A percentile compares a stretch with the other conserved stretches of the same genome.
phyloP scores from a whole-genome alignment of 37 sponge, comb jelly and placozoan genomes.

The Oscarella lobularis region DNA sequence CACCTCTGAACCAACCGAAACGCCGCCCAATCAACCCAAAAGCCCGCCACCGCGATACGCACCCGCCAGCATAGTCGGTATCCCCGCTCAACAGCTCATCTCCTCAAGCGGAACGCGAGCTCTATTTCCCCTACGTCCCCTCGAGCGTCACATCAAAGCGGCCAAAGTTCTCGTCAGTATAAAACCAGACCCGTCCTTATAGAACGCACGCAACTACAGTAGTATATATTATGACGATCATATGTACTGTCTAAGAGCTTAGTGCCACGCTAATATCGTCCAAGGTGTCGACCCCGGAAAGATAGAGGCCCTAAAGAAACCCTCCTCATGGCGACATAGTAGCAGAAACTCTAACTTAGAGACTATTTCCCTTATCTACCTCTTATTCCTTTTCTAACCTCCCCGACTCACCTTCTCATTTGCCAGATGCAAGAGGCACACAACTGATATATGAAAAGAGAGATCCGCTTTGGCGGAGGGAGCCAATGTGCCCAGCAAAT shows the following conservation, averaged over 20 bases:
- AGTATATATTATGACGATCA: not conserved
- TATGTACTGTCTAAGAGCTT: not conserved
- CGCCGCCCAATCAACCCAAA: too few species aligned
- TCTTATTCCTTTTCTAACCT: too few species aligned
- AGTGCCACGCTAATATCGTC: too few species aligned
- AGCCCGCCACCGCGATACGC: too few species aligned
- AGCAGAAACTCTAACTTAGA: too few species aligned
- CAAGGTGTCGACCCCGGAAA: too few species aligned
- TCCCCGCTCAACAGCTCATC: not conserved
- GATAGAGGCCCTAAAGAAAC: too few species aligned
- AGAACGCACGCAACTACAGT: too few species aligned
- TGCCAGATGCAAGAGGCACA: conserved; percentile 76
- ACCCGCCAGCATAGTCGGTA: not conserved
- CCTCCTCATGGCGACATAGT: too few species aligned
- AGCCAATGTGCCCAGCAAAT: conserved; percentile 17
- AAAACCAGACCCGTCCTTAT: too few species aligned
- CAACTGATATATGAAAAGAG: conserved; percentile 67
- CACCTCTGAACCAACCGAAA: too few species aligned
- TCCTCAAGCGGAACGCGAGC: not conserved
- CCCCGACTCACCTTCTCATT: conserved; percentile 94
- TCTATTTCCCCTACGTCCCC: not conserved
- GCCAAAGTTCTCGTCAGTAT: not conserved
- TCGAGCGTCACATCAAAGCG: not conserved
- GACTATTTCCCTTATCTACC: too few species aligned
- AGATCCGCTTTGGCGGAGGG: conserved; percentile 29